Base-by-base conservation (phyloP, 2,113 vertebrate genomes). In the Actenoides lindsayi region DNA sequence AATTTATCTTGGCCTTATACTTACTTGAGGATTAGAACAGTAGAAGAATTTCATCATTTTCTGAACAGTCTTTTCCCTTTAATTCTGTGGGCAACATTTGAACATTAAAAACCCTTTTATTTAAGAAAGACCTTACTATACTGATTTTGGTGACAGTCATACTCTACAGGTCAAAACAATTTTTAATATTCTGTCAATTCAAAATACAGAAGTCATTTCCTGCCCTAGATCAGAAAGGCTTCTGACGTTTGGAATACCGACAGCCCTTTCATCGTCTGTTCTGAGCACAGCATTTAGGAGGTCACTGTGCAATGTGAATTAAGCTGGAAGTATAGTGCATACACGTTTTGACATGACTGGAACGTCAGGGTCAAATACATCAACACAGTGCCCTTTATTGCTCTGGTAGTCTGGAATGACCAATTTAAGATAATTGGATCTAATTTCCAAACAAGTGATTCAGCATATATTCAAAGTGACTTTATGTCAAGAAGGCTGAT, bases 351-450 rank as follows among this genome's bases (percentile, higher is more conserved):
- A 87, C 91, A 67, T 59, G 96, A 91, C 24, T 89, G 56, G n/a
- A 80, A 78, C 1, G 3, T 92, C 83, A 73, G 25, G 60, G 77
- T 89, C 82, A 90, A 88, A 46, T 60, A 57, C 35, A 25, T 80
- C 62, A 83, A 76, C 37, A 83, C 24, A 65, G 35, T 80, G 46
- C 46, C 25, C 9, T 81, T 83, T 64, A 87, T 74, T 87, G 77
- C 91, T 92, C 89, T 91, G 20, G 81, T 94, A 84, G 73, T 75
- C 64, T 81, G 87, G 69, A 96, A 94, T 92, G 83, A 84, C 68
- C 3, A 0, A 89, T 69, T 94, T 92, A 81, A 64, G n/a, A 16
- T 92, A 92, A 90, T 92, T 81, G 0, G 70, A 78, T 89, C 56
- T 83, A 33, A 81, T 92, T 96, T 92, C 60, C 68, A 75, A 70